Evolutionary conservation across 2,113 vertebrate species (phyloP).

Genomic region (Eptesicus fuscus): DNA sequence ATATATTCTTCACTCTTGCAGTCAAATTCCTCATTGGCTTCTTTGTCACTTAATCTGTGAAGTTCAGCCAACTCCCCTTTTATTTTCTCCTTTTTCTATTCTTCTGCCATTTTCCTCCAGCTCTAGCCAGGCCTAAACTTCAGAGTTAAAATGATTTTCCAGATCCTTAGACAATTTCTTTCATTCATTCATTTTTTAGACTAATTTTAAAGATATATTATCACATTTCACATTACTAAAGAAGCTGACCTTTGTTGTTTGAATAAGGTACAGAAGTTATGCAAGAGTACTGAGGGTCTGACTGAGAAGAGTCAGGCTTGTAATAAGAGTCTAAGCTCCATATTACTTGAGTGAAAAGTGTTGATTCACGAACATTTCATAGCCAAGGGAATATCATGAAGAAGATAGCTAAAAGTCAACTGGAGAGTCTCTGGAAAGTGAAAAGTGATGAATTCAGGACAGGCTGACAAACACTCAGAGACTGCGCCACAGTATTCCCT

Average conservation of each 20-base stretch:
- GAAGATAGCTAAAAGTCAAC: background rate
- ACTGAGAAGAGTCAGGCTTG: background rate
- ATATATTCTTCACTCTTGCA: background rate
- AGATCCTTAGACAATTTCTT: background rate
- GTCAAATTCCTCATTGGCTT: background rate
- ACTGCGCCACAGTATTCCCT: background rate
- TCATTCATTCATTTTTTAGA: background rate
- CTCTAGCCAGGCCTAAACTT: background rate
- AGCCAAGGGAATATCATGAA: background rate
- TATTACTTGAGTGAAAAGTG: background rate
- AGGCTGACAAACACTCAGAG: background rate
- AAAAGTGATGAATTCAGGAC: background rate
- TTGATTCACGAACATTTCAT: background rate
- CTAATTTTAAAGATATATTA: background rate
- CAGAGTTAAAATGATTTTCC: slow-evolving; percentile 12
- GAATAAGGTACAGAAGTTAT: background rate
- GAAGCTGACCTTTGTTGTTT: slow-evolving; percentile 13
- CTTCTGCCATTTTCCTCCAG: background rate
- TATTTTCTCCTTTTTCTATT: background rate
- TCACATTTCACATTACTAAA: background rate
- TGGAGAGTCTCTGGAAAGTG: background rate
- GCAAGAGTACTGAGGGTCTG: background rate
- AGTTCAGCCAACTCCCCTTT: background rate
- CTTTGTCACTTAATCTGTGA: background rate
- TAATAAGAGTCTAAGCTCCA: background rate